Conservation (phyloP, 2,888 invertebrate genomes). For the Aphidoletes aphidimyza region DNA sequence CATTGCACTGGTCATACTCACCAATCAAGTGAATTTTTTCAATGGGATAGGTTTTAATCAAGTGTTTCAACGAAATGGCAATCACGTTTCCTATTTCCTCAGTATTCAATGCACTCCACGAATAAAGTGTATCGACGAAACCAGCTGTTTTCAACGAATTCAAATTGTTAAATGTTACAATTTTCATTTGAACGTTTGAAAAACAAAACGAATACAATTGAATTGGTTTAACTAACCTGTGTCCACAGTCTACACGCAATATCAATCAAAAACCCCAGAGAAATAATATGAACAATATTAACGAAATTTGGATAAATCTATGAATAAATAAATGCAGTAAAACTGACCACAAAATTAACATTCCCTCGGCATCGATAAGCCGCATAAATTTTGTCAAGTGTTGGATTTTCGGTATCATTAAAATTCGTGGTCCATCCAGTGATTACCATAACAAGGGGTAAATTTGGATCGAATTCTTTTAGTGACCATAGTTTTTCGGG, state of each 20-base stretch:
- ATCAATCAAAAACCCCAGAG: background rate
- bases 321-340: background rate
- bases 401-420: slow-evolving; percentile 56
- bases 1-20: background rate
- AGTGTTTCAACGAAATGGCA: slow-evolving; percentile 33
- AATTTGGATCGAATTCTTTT: slow-evolving; percentile 61
- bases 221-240: background rate
- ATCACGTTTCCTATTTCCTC: slow-evolving; percentile 56
- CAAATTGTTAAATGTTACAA: background rate
- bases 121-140: slow-evolving; percentile 57
- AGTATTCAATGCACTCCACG: slow-evolving; percentile 58
- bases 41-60: background rate
- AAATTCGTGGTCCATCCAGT: slow-evolving; percentile 64
- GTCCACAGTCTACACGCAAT: background rate
- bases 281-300: background rate
- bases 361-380: slow-evolving; percentile 63
- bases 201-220: background rate
- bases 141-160: background rate
- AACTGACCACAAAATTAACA: slow-evolving; percentile 63
- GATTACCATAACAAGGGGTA: slow-evolving; percentile 63
- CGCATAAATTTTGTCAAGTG: slow-evolving; percentile 14
- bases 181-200: background rate
- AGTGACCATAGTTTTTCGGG: slow-evolving; percentile 63
- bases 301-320: background rate
- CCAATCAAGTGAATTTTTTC: slow-evolving; percentile 35